Base-by-base conservation (phyloP, 2,797 vertebrate genomes). In the Gymnoscopelus braueri region DNA sequence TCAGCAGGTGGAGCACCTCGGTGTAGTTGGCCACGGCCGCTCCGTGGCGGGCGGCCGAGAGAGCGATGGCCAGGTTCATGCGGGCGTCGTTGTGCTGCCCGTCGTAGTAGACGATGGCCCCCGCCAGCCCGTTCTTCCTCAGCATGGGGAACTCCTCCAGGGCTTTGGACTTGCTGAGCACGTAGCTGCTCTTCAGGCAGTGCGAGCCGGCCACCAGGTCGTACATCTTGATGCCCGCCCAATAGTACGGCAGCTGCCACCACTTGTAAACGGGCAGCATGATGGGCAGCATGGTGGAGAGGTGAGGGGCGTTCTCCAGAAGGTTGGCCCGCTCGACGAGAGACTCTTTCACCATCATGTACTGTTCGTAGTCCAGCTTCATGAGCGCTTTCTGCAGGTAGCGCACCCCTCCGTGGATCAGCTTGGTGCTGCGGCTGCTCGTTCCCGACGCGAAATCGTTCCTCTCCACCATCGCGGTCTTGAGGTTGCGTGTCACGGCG, bases 211-310 rank as follows among this genome's bases (percentile, higher is more conserved):
- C 96, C 82, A 99, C 96, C 60, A 99, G 52, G 89, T 99, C 98
- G 1, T 99, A 99, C 19, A 98, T 92, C 87, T 99, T 99, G 72
- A 99, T 99, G 55, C 98, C 98, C 0, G 95, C 84, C 98, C 98
- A 99, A 91, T 97, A 99, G 87, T 99, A 99, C 0, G 98, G 98
- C 86, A 99, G 11, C 93, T 99, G 98, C 98, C 98, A 99, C 98
- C 98, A 99, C 97, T 95, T 99, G 93, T 99, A 99, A 87, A 99
- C 91, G 65, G 98, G 98, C 4, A 99, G 96, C 98, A 99, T 99
- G 88, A 99, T 99, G 78, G 98, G 98, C 74, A 99, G 77, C 0
- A 97, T 95, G 1, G 93, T 94, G 0, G 98, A 98, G 1, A 99
- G 93, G 84, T 99, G 97, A 4, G 98, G 98, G 0, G 98, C 98